Evolutionary conservation across 1,140 invertebrate genomes (phyloP).

Genomic region (Pissodes strobi): DNA sequence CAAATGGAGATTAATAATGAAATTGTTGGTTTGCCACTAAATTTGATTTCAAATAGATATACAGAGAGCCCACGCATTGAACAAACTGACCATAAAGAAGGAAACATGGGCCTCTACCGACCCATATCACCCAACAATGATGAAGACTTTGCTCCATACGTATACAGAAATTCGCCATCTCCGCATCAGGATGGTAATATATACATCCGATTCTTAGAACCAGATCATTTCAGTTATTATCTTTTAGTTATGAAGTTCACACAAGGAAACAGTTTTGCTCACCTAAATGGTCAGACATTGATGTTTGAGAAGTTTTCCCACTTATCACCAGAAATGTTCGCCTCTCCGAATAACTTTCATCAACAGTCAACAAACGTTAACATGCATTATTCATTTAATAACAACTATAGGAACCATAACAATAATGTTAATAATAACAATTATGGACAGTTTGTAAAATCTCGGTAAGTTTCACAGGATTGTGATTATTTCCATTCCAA

Average conservation of each 20-base stretch:
- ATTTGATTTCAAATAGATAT: slow-evolving; percentile 3
- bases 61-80: slow-evolving; percentile 5
- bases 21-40: slow-evolving; percentile 6
- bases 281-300: slow-evolving; percentile 7
- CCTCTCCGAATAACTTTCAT: not conserved
- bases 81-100: slow-evolving; percentile 6
- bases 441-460: slow-evolving; percentile 5
- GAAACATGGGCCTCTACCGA: slow-evolving; percentile 1
- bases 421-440: slow-evolving; percentile 12
- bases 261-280: not conserved
- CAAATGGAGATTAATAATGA: slow-evolving; percentile 6
- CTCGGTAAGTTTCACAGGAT: not conserved
- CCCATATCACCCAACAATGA: slow-evolving; percentile 15
- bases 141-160: slow-evolving; percentile 4
- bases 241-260: slow-evolving; percentile 13
- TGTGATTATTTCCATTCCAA: no score
- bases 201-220: not conserved
- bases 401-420: slow-evolving; percentile 12
- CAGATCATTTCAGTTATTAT: no score
- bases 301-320: slow-evolving; percentile 13
- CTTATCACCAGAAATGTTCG: slow-evolving; percentile 11
- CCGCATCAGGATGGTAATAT: slow-evolving; percentile 7
- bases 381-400: slow-evolving; percentile 9
- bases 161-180: slow-evolving; percentile 16
- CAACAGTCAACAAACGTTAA: slow-evolving; percentile 5